Evolutionary conservation across 2,888 invertebrate genomes (phyloP), one percentile per base, ranked within the genome.

Genomic region (Fragum sueziense): DNA sequence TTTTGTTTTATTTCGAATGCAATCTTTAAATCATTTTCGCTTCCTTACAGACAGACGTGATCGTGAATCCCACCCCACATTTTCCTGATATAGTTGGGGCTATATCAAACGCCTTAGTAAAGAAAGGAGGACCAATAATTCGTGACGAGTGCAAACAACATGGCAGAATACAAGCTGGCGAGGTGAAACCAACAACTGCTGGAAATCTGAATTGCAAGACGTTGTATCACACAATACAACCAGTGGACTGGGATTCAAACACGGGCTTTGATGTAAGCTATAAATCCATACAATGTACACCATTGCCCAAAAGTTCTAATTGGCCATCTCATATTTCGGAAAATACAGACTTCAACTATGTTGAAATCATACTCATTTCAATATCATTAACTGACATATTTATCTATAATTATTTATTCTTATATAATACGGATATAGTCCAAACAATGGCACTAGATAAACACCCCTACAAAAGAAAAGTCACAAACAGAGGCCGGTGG

Each of bases 51-150:
- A 17, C 25, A 3, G 70, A 70, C 1, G 70, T 70, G 1, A 70
- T 54, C 34, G 70, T 70, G 25, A 54, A 54, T 22, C 70, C 70
- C 1, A 52, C 70, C 9, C 54, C 54, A 4, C 3, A 2, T 11
- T 70, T 70, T 54, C 70, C 70, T 14, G 22, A 70, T 14, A 11
- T 52, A 25, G 37, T 22, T 22, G 70, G 70, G 6, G 70, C 70
- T 14, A 33, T 70, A 14, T 52, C 52, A 7, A 52, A 70, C 9
- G 54, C 70, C n/a, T 17, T 70, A 7, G 25, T 54, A 22, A 33
- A 33, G 2, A 29, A 27, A 7, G 70, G 54, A 22, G 70, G 70
- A 7, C 6, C 27, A 33, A n/a, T 1, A 9, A 34, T 70, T n/a
- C 11, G 31, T 0, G 52, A 20, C 2, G 70, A 70, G 34, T 70